Percentiles rank a stretch among this genome's conserved stretches.
Conservation (phyloP, 1,140 invertebrate species). For the Heliconius hewitsoni region DNA sequence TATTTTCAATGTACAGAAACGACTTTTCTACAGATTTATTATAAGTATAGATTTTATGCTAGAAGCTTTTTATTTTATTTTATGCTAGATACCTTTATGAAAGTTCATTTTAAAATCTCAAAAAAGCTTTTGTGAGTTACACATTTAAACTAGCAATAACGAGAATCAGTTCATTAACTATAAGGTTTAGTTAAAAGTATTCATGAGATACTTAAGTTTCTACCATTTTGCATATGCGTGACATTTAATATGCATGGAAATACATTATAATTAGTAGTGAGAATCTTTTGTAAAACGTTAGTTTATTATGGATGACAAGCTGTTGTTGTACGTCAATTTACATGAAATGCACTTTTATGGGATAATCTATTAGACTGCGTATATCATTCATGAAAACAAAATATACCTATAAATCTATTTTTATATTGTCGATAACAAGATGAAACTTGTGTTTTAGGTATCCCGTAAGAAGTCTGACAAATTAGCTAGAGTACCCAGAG, state of each 20-base stretch:
- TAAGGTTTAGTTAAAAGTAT: slow-evolving; percentile 9
- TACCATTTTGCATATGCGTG: slow-evolving; percentile 26
- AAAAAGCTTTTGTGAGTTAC: neutral
- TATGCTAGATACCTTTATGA: no score
- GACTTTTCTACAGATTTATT: no score
- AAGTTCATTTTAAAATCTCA: neutral
- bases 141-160: neutral
- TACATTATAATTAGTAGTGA: slow-evolving; percentile 47
- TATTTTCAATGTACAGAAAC: no score
- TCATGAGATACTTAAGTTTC: slow-evolving; percentile 16
- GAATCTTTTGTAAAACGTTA: slow-evolving; percentile 30
- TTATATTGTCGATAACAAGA: no score
- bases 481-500: slow-evolving; percentile 54
- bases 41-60: no score
- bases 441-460: slow-evolving; percentile 44
- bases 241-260: slow-evolving; percentile 35
- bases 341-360: slow-evolving; percentile 14
- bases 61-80: no score
- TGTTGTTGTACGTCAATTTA: slow-evolving; percentile 21
- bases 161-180: neutral
- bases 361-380: neutral
- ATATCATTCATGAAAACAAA: neutral
- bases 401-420: neutral
- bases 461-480: slow-evolving; percentile 47
- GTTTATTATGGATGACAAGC: slow-evolving; percentile 32